Conservation (phyloP, 2,888 invertebrate species). For the Netelia virgata region DNA sequence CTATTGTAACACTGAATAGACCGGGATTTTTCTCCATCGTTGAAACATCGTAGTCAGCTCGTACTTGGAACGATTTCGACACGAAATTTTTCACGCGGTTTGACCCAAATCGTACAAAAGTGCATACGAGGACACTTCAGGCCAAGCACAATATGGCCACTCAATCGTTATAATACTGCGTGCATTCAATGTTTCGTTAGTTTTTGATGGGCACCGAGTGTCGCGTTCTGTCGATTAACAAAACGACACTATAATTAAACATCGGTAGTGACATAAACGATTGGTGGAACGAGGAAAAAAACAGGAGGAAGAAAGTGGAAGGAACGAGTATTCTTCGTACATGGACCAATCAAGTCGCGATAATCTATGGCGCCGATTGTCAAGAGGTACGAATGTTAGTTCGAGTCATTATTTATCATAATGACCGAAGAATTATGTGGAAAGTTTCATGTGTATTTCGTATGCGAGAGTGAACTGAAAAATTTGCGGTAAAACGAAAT, state of each 20-base stretch:
- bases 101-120: slow-evolving; percentile 39
- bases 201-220: slow-evolving; percentile 23
- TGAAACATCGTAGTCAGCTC: not conserved
- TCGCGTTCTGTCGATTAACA: slow-evolving; percentile 3
- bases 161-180: slow-evolving; percentile 4
- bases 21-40: not conserved
- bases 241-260: not conserved
- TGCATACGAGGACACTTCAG: slow-evolving; percentile 52
- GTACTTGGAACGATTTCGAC: slow-evolving; percentile 26
- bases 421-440: slow-evolving; percentile 12
- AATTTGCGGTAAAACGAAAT: not conserved
- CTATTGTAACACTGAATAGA: not conserved
- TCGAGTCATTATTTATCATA: slow-evolving; percentile 13
- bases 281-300: slow-evolving; percentile 27
- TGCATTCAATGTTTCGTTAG: slow-evolving; percentile 27
- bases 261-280: not conserved
- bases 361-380: slow-evolving; percentile 7
- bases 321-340: not conserved
- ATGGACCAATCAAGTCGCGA: slow-evolving; percentile 31
- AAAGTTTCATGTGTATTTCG: not conserved
- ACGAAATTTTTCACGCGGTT: slow-evolving; percentile 26
- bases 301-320: not conserved
- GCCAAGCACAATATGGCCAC: not conserved
- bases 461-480: not conserved
- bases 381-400: slow-evolving; percentile 41